Evolutionary conservation across 1,140 invertebrate genomes (phyloP), one percentile per base, ranked within the genome.

Genomic region (Goniozus legneri): DNA sequence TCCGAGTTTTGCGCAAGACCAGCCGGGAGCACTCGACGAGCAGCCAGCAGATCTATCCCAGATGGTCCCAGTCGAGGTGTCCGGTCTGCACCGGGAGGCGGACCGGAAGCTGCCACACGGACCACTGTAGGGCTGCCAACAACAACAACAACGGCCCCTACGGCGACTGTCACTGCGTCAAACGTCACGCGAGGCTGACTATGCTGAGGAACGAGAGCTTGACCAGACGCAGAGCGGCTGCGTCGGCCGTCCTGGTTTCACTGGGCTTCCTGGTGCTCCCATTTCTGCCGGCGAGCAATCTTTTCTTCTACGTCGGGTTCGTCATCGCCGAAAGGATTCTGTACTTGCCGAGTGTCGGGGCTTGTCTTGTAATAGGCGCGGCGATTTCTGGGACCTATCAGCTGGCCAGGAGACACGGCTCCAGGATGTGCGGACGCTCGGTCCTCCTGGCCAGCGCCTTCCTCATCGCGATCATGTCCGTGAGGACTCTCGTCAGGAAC

Each of bases 281-380:
- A 27, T 97, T 97, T 74, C 77, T 98, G 52, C 95, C 95, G 31
- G 94, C 95, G 10, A 89, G 89, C 45, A 98, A 98, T 79, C 73
- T 87, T 40, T 85, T 97, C 69, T 96, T 97, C 77, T 95, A 95
- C 62, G 95, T 98, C 44, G 95, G 95, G 6, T 98, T 98, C 71
- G 94, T 97, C 18, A 89, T 98, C 7, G 95, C 95, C 24, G 95
- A 98, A 76, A 80, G 95, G 51, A 88, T 98, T 40, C 79, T 98
- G 15, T 98, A 98, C 72, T 82, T 96, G 62, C 95, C 95, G 20
- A 97, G 92, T 72, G 90, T 97, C 56, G 96, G 96, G 22, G 95
- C 89, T 72, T 97, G 92, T 75, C 80, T 98, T 53, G 77, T 97
- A 31, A 77, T 91, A 30, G 89, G 86, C 2, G 80, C 83, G 44